These are phyloP conservation scores for Octonoba sinensis DNA, from an alignment of 2,888 invertebrate species.

Conservation along the genomic window DNA sequence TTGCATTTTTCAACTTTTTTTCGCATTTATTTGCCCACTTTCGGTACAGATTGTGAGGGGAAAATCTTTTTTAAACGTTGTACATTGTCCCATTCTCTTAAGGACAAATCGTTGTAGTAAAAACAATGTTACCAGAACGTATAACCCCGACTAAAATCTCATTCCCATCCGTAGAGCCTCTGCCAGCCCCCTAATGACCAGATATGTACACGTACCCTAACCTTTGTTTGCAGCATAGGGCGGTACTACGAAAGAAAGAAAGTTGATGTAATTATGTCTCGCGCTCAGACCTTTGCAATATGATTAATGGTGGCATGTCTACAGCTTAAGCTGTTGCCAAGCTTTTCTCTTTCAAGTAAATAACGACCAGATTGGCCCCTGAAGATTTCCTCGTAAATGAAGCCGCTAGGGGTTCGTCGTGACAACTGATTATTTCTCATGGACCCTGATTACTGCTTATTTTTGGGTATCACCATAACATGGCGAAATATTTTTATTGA, in stretches of 20 bases:
- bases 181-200: slow-evolving; percentile 16
- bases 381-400: slow-evolving; percentile 24
- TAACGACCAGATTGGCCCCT: slow-evolving; percentile 20
- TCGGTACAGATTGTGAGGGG: too few relatives aligned
- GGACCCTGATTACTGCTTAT: too few relatives aligned
- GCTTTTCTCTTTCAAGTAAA: slow-evolving; percentile 21
- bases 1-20: too few relatives aligned
- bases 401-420: slow-evolving; percentile 10
- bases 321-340: slow-evolving; percentile 33
- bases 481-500: too few relatives aligned
- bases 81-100: neutral
- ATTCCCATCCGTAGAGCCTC: too few relatives aligned
- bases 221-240: slow-evolving; percentile 28
- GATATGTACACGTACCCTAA: slow-evolving; percentile 13
- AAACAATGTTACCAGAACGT: too few relatives aligned
- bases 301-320: slow-evolving; percentile 41
- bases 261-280: slow-evolving; percentile 37
- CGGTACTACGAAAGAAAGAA: slow-evolving; percentile 15
- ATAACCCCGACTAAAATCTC: too few relatives aligned
- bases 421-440: neutral
- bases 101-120: neutral
- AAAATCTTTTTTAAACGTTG: too few relatives aligned
- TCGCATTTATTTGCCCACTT: too few relatives aligned
- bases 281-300: slow-evolving; percentile 20
- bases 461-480: too few relatives aligned